Evolutionary conservation across 2,113 vertebrate genomes (phyloP), one percentile per base, ranked within the genome.

Genomic region (Amphiprion ocellaris): DNA sequence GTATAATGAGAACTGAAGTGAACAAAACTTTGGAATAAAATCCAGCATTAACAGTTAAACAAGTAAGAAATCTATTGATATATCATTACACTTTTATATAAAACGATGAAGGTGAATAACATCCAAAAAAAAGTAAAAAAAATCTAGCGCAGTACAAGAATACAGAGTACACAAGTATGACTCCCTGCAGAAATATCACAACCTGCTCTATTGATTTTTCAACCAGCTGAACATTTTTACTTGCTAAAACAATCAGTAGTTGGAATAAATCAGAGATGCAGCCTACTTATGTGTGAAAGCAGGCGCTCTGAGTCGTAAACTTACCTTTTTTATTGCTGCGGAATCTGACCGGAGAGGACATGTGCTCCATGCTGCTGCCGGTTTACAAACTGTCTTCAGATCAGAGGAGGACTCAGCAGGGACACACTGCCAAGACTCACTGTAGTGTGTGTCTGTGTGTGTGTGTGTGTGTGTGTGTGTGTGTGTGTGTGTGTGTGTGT

Each of bases 321-420:
- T 0, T 83, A 92, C 92, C 91, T 86, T 74, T 89, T 12, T 73
- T 87, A 53, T 8, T 81, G 79, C 55, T 47, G 69, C 88, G 87
- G 49, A 91, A 89, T 77, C 89, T 77, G 77, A 93, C 84, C 0
- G 91, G 92, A 46, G 89, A 92, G 2, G 92, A 93, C 91, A 90
- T 89, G 73, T 84, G 90, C 52, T 93, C 82, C 91, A 92, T 93
- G 39, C 16, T 59, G 56, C 65, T 17, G 7, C 21, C 1, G 2
- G 53, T 37, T 67, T 24, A 19, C 54, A 61, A 53, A 52, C 65
- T 63, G 24, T 41, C 24, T 23, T 7, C 52, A 46, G 59, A 61
- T 30, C 71, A 80, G 58, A 46, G 39, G 17, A 52, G 9, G 49
- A 50, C 49, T 7, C 49, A 10, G 49, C 9, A 10, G 8, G 17